Evolutionary conservation across 2,797 vertebrate genomes (phyloP), one percentile per base, ranked within the genome.

Genomic region (Notolabrus celidotus): DNA sequence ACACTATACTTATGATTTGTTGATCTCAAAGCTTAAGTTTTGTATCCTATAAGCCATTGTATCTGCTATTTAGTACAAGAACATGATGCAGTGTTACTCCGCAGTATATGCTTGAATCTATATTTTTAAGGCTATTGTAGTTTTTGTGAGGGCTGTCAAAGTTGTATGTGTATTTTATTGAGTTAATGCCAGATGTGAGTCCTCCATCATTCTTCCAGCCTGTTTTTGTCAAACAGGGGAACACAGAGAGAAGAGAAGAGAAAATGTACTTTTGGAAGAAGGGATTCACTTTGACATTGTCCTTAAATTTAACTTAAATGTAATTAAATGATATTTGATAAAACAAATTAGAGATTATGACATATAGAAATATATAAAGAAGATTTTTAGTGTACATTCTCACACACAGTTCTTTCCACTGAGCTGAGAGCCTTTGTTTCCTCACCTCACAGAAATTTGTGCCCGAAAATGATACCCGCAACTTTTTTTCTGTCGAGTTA

Each of bases 91-190:
- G 77, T 77, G 73, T 79, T 77, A 53, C 67, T 75, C 65, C 72
- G 79, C 74, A 74, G 31, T 73, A 52, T 83, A 71, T 52, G 54
- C 68, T 69, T 79, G 77, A 58, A 73, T 74, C 60, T 68, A 46
- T 87, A 70, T 79, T 87, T 80, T 85, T 80, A 77, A 77, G 38
- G 49, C 45, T 87, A 54, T 82, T 68, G 72, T 78, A 15, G 47
- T 72, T 66, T n/a, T 81, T 66, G 71, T 88, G 79, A 64, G 58
- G 47, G 57, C 50, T 62, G 57, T 79, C 51, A 39, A 68, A 59
- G 53, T 72, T 62, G 58, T 36, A 43, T 57, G 83, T 71, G 54
- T n/a, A n/a, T 68, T 60, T 61, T 39, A 12, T 46, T 63, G 56
- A 50, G 25, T 27, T 57, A 65, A 29, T 61, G 17, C 47, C 58